Evolutionary conservation across 64 coral and sea anemone genomes (phyloP).

Genomic region (Actinia tenebrosa): DNA sequence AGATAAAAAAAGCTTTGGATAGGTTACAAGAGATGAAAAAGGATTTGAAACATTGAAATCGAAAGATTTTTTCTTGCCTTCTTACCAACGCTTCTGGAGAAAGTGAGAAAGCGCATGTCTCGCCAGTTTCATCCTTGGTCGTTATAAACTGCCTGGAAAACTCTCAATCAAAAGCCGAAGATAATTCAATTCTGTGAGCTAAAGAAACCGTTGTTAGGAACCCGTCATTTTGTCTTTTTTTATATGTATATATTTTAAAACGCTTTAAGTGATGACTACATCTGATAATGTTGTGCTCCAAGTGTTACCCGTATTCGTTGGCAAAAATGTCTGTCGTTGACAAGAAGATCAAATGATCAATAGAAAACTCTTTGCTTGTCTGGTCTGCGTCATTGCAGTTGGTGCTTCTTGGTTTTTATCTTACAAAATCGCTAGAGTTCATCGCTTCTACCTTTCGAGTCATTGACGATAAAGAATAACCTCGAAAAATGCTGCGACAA

Average conservation of each 20-base stretch:
- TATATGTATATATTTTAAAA: too few species aligned
- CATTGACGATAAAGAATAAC: background rate
- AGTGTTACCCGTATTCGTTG: background rate
- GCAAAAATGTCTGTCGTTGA: background rate
- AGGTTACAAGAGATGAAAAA: background rate
- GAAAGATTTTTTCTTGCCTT: background rate
- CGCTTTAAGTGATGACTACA: background rate
- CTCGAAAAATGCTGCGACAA: slow-evolving; percentile 56
- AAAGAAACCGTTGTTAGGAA: background rate
- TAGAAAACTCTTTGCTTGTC: background rate
- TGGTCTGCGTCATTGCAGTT: too few species aligned
- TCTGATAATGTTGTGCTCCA: background rate
- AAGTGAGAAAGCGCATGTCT: too few species aligned
- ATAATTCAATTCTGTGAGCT: background rate
- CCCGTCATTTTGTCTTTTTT: background rate
- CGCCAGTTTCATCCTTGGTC: too few species aligned
- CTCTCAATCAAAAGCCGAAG: background rate
- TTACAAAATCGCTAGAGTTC: too few species aligned
- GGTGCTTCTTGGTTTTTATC: too few species aligned
- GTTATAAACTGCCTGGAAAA: background rate
- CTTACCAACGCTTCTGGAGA: too few species aligned
- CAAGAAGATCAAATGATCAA: background rate
- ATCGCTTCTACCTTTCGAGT: too few species aligned
- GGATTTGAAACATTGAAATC: background rate
- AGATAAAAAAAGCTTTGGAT: background rate